Conservation (phyloP, 2,888 invertebrate species). For the Ormyrus nitidulus region DNA sequence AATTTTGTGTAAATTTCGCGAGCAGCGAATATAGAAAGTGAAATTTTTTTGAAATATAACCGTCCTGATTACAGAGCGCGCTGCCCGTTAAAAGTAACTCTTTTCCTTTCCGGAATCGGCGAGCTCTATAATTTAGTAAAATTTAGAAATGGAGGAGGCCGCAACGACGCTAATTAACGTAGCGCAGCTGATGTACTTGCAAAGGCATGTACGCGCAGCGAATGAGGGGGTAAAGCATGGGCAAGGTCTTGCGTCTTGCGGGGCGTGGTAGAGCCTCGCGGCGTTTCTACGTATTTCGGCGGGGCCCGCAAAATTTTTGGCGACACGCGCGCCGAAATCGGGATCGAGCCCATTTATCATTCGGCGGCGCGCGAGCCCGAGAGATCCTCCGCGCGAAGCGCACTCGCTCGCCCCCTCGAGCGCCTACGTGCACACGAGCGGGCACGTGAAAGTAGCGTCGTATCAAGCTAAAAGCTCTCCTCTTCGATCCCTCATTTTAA, state of each 20-base stretch:
- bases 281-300: too few relatives aligned
- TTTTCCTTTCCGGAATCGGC: too few relatives aligned
- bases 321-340: slow-evolving; percentile 16
- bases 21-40: too few relatives aligned
- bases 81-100: too few relatives aligned
- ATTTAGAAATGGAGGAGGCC: background rate
- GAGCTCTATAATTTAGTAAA: too few relatives aligned
- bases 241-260: slow-evolving; percentile 39
- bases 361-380: background rate
- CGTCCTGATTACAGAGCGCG: too few relatives aligned
- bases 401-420: slow-evolving; percentile 27
- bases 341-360: slow-evolving; percentile 43
- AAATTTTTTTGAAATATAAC: too few relatives aligned
- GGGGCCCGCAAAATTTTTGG: slow-evolving; percentile 23
- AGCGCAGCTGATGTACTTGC: background rate
- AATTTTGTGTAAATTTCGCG: too few relatives aligned
- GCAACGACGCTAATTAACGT: background rate
- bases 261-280: slow-evolving; percentile 66
- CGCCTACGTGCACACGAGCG: background rate
- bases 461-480: slow-evolving; percentile 47
- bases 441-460: slow-evolving; percentile 37
- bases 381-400: slow-evolving; percentile 6
- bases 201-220: background rate
- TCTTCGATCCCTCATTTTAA: slow-evolving; percentile 51
- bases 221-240: background rate